Percentiles rank a stretch among this genome's conserved stretches.
Evolutionary conservation across 2,113 vertebrate species (phyloP).

Genomic region (Sebastes fasciatus): DNA sequence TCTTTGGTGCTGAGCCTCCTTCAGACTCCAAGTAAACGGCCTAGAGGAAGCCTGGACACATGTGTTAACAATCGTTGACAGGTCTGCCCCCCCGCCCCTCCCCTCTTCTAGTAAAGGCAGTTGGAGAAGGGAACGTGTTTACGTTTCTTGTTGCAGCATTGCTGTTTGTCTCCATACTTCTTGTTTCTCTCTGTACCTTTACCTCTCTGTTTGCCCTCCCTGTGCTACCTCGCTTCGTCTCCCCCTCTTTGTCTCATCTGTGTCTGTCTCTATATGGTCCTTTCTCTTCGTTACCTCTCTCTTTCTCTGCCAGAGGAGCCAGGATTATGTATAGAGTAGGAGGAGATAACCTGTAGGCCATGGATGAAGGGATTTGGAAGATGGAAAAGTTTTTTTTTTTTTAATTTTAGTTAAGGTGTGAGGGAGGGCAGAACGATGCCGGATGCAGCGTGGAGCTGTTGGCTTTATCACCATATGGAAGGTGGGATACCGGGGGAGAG

Average conservation of each 20-base stretch:
- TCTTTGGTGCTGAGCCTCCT: slow-evolving; percentile 77
- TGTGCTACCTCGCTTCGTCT: slow-evolving; percentile 3
- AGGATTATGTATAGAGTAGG: slow-evolving; percentile 67
- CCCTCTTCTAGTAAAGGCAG: slow-evolving; percentile 39
- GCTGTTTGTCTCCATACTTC: slow-evolving; percentile 38
- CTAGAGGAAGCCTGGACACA: slow-evolving; percentile 80
- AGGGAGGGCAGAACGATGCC: slow-evolving; percentile 42
- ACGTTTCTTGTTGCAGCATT: slow-evolving; percentile 63
- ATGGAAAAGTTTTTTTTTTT: slow-evolving; percentile 53
- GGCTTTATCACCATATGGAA: slow-evolving; percentile 52
- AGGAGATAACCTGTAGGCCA: slow-evolving; percentile 69
- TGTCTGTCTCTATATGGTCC: slow-evolving; percentile 36
- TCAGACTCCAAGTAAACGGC: slow-evolving; percentile 71
- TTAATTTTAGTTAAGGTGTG: slow-evolving; percentile 29
- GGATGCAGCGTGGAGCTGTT: slow-evolving; percentile 39
- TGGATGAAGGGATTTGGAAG: slow-evolving; percentile 70
- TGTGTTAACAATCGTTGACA: slow-evolving; percentile 80
- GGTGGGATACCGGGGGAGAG: slow-evolving; percentile 34
- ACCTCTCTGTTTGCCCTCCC: slow-evolving; percentile 3
- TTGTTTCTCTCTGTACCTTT: slow-evolving; percentile 40
- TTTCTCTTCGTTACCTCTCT: slow-evolving; percentile 21
- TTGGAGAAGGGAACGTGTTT: slow-evolving; percentile 71
- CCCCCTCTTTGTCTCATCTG: slow-evolving; percentile 10
- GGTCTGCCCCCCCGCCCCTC: slow-evolving; percentile 48
- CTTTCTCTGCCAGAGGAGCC: slow-evolving; percentile 46